Evolutionary conservation across 2,888 invertebrate species (phyloP).

Genomic region (Drosophila anomalata): DNA sequence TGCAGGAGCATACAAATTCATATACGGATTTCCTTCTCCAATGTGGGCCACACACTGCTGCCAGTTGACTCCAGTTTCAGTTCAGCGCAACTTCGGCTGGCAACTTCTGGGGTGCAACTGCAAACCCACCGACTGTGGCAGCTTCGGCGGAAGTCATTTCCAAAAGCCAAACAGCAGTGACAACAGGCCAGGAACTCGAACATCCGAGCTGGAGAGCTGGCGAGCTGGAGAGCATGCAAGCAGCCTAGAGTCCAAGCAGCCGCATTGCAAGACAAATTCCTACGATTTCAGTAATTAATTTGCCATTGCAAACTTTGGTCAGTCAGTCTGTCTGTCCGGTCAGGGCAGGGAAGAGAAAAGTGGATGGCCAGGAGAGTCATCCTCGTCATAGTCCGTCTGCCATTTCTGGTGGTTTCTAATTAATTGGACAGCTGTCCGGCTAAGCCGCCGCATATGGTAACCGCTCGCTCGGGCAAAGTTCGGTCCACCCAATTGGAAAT

Average conservation of each 20-base stretch:
- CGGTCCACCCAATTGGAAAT: conserved; percentile 30
- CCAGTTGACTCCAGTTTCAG: conserved; percentile 32
- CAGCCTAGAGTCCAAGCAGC: not conserved
- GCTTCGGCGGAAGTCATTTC: conserved; percentile 67
- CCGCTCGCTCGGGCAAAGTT: conserved; percentile 42
- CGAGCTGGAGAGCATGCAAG: not conserved
- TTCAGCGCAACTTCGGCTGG: conserved; percentile 33
- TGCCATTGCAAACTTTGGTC: conserved; percentile 71
- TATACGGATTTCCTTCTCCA: conserved; percentile 63
- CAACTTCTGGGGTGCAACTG: conserved; percentile 24
- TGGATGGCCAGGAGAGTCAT: conserved; percentile 21
- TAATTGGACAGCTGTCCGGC: conserved; percentile 67
- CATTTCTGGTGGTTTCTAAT: conserved; percentile 61
- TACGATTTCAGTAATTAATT: conserved; percentile 79
- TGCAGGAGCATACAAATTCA: conserved; percentile 61
- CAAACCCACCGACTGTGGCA: conserved; percentile 28
- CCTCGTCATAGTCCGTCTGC: conserved; percentile 51
- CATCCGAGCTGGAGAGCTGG: not conserved
- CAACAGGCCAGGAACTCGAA: conserved; percentile 35
- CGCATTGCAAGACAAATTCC: conserved; percentile 68
- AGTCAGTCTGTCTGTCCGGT: not conserved
- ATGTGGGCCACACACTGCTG: conserved; percentile 6
- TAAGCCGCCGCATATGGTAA: conserved; percentile 60
- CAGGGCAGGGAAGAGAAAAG: not conserved
- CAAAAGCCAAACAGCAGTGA: conserved; percentile 68